Evolutionary conservation across 1,140 invertebrate genomes (phyloP).

Genomic region (Ceratina calcarata): DNA sequence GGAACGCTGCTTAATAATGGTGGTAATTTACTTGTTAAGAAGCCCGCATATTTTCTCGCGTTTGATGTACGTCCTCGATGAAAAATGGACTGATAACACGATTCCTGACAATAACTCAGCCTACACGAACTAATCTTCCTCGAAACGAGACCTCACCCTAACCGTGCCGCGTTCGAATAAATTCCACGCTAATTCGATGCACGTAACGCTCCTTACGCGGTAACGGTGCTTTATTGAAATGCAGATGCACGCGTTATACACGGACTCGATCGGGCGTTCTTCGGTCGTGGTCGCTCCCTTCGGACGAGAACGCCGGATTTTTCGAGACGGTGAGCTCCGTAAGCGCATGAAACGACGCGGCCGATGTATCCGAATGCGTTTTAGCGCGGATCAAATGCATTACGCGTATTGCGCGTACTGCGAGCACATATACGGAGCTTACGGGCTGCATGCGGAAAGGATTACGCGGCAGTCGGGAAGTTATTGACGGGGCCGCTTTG

Average conservation of each 20-base stretch:
- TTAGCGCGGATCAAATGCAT: constrained; percentile 76
- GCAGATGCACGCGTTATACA: not conserved
- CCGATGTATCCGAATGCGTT: constrained; percentile 71
- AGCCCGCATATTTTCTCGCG: constrained; percentile 30
- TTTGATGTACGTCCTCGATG: constrained; percentile 6
- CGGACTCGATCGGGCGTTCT: constrained; percentile 31
- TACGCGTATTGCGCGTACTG: constrained; percentile 61
- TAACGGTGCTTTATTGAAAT: not conserved
- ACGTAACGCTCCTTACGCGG: not conserved
- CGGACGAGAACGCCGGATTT: constrained; percentile 20
- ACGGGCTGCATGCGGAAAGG: constrained; percentile 72
- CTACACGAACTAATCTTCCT: not conserved
- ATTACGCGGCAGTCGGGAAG: constrained; percentile 61
- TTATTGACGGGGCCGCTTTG: constrained; percentile 50
- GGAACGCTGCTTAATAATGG: constrained; percentile 16
- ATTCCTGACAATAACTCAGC: not conserved
- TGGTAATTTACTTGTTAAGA: constrained; percentile 26
- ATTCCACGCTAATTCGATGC: not conserved
- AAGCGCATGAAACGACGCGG: constrained; percentile 68
- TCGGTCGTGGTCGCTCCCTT: constrained; percentile 6
- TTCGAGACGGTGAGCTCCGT: constrained; percentile 50
- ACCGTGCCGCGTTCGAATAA: not conserved
- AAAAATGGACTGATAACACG: constrained; percentile 26
- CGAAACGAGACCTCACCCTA: not conserved
- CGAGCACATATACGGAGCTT: constrained; percentile 67